These are phyloP conservation scores for Oreocharis arfaki DNA, from an alignment of 2,113 vertebrate genomes.

Conservation along the genomic window DNA sequence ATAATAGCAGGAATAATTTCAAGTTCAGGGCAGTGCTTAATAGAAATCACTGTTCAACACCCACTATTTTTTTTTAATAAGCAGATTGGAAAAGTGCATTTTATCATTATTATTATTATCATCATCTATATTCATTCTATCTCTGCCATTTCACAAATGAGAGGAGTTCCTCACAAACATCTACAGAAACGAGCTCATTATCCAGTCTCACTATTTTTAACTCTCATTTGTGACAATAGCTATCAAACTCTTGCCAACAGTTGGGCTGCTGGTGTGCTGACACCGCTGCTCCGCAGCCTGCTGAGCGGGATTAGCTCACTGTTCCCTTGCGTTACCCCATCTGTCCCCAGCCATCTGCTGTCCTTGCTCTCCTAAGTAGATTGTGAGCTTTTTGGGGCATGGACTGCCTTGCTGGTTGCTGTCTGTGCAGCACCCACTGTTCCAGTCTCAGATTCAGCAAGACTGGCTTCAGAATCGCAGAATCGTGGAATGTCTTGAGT, in stretches of 20 bases:
- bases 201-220: constrained; percentile 61
- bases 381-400: constrained; percentile 13
- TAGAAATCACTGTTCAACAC: constrained; percentile 47
- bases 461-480: not conserved
- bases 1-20: constrained; percentile 46
- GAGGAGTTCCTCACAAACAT: constrained; percentile 65
- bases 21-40: constrained; percentile 34
- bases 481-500: not conserved
- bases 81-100: constrained; percentile 48
- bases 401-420: not conserved
- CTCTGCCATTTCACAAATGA: constrained; percentile 47
- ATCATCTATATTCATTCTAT: constrained; percentile 20
- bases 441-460: not conserved
- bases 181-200: constrained; percentile 58
- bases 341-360: constrained; percentile 56
- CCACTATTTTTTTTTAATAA: constrained; percentile 39
- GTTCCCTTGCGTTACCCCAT: constrained; percentile 50
- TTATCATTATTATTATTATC: constrained; percentile 52
- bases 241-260: constrained; percentile 47
- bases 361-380: constrained; percentile 36
- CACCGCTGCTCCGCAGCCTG: constrained; percentile 37
- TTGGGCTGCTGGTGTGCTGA: constrained; percentile 65
- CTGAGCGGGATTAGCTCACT: constrained; percentile 56
- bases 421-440: not conserved
- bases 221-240: constrained; percentile 64